Base-by-base conservation (phyloP, 1,140 invertebrate genomes). In the Hetaerina americana region DNA sequence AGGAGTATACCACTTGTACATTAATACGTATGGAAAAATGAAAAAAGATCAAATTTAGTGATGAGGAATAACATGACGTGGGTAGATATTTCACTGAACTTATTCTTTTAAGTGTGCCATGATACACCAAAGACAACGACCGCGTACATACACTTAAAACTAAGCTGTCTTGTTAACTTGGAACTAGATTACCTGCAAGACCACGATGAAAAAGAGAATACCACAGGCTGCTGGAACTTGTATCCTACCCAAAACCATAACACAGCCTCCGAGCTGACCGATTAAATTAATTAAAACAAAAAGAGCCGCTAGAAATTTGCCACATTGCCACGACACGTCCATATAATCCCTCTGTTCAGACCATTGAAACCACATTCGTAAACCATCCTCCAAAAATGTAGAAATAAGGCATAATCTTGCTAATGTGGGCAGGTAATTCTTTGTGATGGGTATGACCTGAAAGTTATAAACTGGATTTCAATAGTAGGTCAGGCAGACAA, bases 321-420 rank as follows among this genome's bases (percentile, higher is more conserved):
- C 97, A 85, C 96, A 98, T n/a, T 90, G 89, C 97, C 97, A 99
- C 3, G 94, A 95, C 81, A 94, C 90, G 79, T 97, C 90, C 94
- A 99, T 98, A 79, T 99, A 99, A 78, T 99, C 95, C 29, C 95
- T 85, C 80, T 99, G 98, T 78, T 99, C 96, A 29, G 88, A 88
- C 97, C 98, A 99, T 82, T 99, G 98, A 77, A 94, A 91, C 90
- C 94, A 99, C 98, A 99, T 99, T 74, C 98, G 88, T 49, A 99
- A 85, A 0, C 98, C 98, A 88, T 99, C 98, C 85, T 99, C 98
- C 27, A 99, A 86, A 84, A 99, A 99, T 76, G 98, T 99, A 72
- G 96, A 96, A 76, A 99, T 97, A n/a, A 99, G 87, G 81, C 96
- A 99, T 40, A 99, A 83, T 73, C 97, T 86, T 3, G 97, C 97